Conservation (phyloP, 2,113 vertebrate genomes). For the Elanoides forficatus region DNA sequence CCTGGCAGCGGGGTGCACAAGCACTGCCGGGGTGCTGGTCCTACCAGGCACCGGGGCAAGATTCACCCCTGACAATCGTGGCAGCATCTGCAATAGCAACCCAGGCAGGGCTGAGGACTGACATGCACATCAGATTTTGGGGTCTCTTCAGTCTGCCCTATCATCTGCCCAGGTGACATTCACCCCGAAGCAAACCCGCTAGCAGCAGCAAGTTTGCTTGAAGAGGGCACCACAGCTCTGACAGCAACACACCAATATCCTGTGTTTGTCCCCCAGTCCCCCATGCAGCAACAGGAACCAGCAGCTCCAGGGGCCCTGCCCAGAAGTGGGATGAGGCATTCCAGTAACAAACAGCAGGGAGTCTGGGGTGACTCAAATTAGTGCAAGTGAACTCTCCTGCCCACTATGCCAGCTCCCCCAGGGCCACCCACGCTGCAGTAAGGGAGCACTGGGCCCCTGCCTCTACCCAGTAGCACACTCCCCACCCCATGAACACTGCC, state of each 20-base stretch:
- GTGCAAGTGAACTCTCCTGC: neutral
- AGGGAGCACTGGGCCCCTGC: neutral
- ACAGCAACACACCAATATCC: rapidly evolving
- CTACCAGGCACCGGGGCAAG: neutral
- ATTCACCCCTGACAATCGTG: neutral
- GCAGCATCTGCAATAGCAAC: neutral
- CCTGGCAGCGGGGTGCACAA: rapidly evolving
- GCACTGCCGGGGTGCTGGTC: neutral
- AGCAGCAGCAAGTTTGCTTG: neutral
- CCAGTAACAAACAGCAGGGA: neutral
- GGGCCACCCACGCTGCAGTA: neutral
- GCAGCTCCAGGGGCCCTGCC: rapidly evolving
- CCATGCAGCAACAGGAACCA: neutral
- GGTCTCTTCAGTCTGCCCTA: neutral
- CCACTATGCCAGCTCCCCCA: rapidly evolving
- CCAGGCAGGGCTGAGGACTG: neutral
- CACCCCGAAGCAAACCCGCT: neutral
- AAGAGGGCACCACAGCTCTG: neutral
- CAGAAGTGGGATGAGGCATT: neutral
- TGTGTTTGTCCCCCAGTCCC: rapidly evolving
- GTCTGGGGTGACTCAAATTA: neutral
- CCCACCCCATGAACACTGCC: neutral
- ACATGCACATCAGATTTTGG: rapidly evolving
- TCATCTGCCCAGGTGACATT: neutral
- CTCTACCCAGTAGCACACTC: neutral